phyloP scores from a whole-genome alignment of 2,888 invertebrate genomes.

The Zele albiditarsus region DNA sequence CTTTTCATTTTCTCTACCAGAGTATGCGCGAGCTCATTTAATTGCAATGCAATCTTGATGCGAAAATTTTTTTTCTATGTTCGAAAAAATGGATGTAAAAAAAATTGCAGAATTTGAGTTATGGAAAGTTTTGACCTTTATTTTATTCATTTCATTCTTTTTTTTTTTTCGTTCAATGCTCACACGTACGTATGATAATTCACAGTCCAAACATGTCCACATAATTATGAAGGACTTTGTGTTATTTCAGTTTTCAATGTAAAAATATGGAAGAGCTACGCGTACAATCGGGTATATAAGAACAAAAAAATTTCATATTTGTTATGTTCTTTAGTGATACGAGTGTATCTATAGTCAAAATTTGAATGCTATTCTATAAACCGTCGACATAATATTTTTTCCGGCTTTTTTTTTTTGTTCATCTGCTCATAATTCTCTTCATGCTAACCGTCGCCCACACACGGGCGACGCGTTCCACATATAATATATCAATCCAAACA shows the following conservation, averaged over 20 bases:
- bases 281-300: conserved; percentile 16
- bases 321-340: conserved; percentile 3
- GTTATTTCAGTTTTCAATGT: conserved; percentile 21
- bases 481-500: no score
- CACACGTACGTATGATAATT: conserved; percentile 32
- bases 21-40: no score
- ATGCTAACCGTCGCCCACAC: background rate
- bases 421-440: background rate
- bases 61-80: background rate
- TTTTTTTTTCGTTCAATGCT: background rate
- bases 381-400: background rate
- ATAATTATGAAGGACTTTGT: conserved; percentile 28
- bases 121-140: conserved; percentile 2
- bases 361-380: background rate
- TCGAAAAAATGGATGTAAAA: background rate
- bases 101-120: background rate
- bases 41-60: background rate
- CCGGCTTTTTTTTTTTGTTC: background rate
- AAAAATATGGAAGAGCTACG: background rate
- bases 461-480: background rate
- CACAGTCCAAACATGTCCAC: conserved; percentile 32
- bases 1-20: background rate
- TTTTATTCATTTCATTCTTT: background rate
- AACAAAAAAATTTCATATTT: conserved; percentile 19
- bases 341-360: background rate